A percentile compares a stretch with the other conserved stretches of the same genome.
These are phyloP conservation scores for Deilephila elpenor DNA, from an alignment of 2,888 invertebrate genomes.

Conservation along the genomic window DNA sequence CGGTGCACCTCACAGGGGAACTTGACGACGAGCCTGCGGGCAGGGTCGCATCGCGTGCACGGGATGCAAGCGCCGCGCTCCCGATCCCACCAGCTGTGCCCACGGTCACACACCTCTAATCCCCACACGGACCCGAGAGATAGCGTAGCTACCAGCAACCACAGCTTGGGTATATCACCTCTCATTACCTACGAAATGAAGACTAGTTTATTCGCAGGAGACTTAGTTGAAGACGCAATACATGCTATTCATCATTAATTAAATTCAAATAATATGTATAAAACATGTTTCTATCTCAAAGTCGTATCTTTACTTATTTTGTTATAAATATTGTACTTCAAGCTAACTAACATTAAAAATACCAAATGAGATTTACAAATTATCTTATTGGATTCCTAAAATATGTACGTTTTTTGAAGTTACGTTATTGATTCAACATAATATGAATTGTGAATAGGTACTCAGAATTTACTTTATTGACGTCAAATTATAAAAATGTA, in stretches of 20 bases:
- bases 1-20: conserved; percentile 90
- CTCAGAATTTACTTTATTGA: not conserved
- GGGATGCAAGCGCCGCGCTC: conserved; percentile 87
- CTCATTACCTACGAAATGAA: conserved; percentile 74
- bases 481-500: not conserved
- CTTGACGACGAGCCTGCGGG: conserved; percentile 85
- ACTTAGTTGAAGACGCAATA: not conserved
- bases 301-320: too few relatives aligned
- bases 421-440: not conserved
- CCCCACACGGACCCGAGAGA: conserved; percentile 65
- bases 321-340: too few relatives aligned
- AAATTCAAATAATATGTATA: too few relatives aligned
- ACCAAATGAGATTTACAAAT: not conserved
- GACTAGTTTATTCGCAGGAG: not conserved
- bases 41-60: conserved; percentile 88
- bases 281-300: too few relatives aligned
- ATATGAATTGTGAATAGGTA: not conserved
- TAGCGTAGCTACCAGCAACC: conserved; percentile 74
- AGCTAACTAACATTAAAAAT: too few relatives aligned
- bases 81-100: conserved; percentile 89
- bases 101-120: conserved; percentile 75
- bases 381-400: not conserved
- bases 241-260: not conserved
- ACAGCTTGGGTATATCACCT: conserved; percentile 71
- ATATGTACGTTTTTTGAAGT: not conserved